A percentile compares a stretch with the other conserved stretches of the same genome.
These are phyloP conservation scores for Amphimedon queenslandica DNA, from an alignment of 37 sponge, comb jelly and placozoan genomes.

Conservation along the genomic window DNA sequence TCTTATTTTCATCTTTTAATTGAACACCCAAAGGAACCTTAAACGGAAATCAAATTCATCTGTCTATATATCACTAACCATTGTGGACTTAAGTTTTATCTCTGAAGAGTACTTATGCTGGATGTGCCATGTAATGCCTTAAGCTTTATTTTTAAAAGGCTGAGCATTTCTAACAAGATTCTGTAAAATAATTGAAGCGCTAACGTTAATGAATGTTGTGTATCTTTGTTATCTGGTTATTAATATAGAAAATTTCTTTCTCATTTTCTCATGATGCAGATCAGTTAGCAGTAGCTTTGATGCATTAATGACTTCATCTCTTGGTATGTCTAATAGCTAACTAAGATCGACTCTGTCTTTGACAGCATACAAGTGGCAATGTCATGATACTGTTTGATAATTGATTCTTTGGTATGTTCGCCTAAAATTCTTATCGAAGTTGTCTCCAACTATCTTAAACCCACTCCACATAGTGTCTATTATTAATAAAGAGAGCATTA, in stretches of 20 bases:
- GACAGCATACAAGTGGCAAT: constrained; percentile 6
- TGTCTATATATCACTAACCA: too few species aligned
- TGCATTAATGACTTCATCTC: neutral
- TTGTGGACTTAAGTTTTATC: neutral
- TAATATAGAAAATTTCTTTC: neutral
- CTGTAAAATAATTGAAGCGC: too few species aligned
- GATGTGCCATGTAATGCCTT: neutral
- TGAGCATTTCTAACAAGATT: neutral
- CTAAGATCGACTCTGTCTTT: constrained; percentile 13
- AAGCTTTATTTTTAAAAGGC: neutral
- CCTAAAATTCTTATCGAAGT: constrained; percentile 3
- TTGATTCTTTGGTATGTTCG: neutral
- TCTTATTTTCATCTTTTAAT: constrained; percentile 3
- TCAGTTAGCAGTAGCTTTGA: neutral
- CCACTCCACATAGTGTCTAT: too few species aligned
- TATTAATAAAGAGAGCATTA: too few species aligned
- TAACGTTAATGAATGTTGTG: too few species aligned
- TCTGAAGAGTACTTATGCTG: neutral
- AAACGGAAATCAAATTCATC: neutral
- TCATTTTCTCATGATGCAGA: neutral
- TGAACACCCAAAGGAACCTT: constrained; percentile 10
- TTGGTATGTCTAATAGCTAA: neutral
- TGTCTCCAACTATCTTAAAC: constrained; percentile 11
- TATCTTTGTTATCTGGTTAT: too few species aligned
- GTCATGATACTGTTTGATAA: neutral